Evolutionary conservation across 37 sponge, comb jelly and placozoan genomes (phyloP), one percentile per base, ranked within the genome.

Genomic region (Halisarca cf. caerulea): DNA sequence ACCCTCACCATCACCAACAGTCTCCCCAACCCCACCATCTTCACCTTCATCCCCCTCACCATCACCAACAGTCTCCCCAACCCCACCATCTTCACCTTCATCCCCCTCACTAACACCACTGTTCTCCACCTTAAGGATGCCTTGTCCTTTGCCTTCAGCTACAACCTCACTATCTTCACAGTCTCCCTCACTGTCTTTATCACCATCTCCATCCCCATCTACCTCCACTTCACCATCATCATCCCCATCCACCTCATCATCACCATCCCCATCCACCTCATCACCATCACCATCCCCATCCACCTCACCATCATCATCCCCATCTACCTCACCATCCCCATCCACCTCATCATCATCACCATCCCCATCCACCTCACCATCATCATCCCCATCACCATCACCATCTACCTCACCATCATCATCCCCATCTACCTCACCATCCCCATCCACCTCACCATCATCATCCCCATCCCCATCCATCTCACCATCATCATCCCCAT

Each of bases 161-260:
- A 55, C 80, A 2, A 25, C 80, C 32, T 82, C 82, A 6, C 25
- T 40, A 25, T 3, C 24, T 11, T 28, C 44, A n/a, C 66, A 53
- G 27, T 81, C 82, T 3, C n/a, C 47, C 20, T 81, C 81, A 1
- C 59, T 62, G 3, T 70, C 73, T 24, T 17, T 21, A 35, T 42
- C 82, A 15, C 23, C 66, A 1, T 80, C 34, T 17, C 35, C 35
- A 28, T 5, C 18, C 2, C 30, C 41, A 18, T 42, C 43, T 23
- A 30, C 41, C 36, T 37, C 35, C 30, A 14, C 36, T 21, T 58
- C 55, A 17, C 64, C 64, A 70, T 73, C 73, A 0, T 24, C 81
- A 20, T 55, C 82, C 82, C 71, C 83, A 36, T 77, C 78, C 27
- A 59, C 77, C 51, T n/a, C 75, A 3, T n/a, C 64, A 40, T 53